Evolutionary conservation across 2,888 invertebrate species (phyloP), one percentile per base, ranked within the genome.

Genomic region (Seira ritae): DNA sequence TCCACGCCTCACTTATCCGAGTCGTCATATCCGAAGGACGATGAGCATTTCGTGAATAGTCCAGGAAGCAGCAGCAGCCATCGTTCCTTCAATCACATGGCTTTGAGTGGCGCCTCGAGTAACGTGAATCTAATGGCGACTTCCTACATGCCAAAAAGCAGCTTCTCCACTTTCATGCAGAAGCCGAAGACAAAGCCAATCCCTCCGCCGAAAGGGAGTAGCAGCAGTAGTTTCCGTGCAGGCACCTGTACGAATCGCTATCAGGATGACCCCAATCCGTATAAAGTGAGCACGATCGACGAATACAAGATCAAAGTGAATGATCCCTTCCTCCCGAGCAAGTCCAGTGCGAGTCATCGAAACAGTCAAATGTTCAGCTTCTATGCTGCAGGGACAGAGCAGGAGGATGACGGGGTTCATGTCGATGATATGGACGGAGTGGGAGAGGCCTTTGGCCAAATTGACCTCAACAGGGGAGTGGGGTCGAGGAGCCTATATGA

Each of bases 261-360:
- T 68, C 81, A 84, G 55, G 89, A 89, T 78, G 89, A 89, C 69
- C 89, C 89, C 8, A 89, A 89, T 79, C 89, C 89, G 12, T 89
- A 89, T 84, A 88, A 86, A 86, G 88, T 89, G 78, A 88, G 88
- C 62, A 85, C 76, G 15, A 88, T 89, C 75, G 87, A 87, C 37
- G 88, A 89, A 69, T 87, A 87, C 78, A 70, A 86, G 23, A 88
- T 89, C 23, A 87, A 88, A 85, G 87, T 88, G 15, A 88, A 88
- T 65, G 87, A 89, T 76, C 89, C 88, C 6, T 89, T 86, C 84
- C 15, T 77, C 6, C 86, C 86, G 4, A 79, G 67, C 70, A 84
- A 76, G 37, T 37, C 75, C 1, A 22, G 50, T 31, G 66, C 75
- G 12, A 65, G 70, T 76, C 84, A 86, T 17, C 69, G 83, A 10